Conservation (phyloP, 2,113 vertebrate species). For the Motacilla tschutschensis region DNA sequence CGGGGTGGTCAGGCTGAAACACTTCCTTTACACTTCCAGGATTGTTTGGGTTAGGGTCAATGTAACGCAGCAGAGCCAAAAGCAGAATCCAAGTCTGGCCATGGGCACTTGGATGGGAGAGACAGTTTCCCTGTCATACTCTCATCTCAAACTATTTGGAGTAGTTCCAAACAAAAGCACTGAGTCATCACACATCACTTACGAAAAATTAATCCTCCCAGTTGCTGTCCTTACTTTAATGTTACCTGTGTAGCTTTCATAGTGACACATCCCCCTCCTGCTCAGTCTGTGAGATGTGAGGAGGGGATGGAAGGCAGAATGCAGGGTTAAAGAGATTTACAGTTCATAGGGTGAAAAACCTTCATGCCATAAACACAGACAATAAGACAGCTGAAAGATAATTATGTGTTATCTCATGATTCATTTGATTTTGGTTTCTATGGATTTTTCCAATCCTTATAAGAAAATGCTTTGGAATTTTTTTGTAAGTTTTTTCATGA, state of each 20-base stretch:
- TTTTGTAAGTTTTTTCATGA: not conserved
- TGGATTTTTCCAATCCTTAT: not conserved
- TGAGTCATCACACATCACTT: not conserved
- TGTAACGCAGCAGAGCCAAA: not conserved
- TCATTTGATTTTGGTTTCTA: not conserved
- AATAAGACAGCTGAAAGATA: not conserved
- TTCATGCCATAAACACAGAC: not conserved
- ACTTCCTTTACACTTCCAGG: not conserved
- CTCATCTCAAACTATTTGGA: not conserved
- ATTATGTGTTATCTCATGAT: not conserved
- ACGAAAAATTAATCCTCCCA: not conserved
- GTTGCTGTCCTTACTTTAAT: not conserved
- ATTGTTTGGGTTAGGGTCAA: not conserved
- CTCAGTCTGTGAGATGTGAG: not conserved
- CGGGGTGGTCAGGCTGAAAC: not conserved
- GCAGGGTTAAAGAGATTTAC: not conserved
- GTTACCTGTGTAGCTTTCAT: not conserved
- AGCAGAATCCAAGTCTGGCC: not conserved
- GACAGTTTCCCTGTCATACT: not conserved
- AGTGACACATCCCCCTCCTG: not conserved
- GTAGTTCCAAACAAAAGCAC: not conserved
- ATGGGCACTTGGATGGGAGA: not conserved
- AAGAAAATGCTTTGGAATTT: not conserved
- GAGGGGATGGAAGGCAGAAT: not conserved
- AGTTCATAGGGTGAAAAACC: not conserved